These are phyloP conservation scores for Criorhina ranunculi DNA, from an alignment of 2,888 invertebrate genomes.

Conservation along the genomic window DNA sequence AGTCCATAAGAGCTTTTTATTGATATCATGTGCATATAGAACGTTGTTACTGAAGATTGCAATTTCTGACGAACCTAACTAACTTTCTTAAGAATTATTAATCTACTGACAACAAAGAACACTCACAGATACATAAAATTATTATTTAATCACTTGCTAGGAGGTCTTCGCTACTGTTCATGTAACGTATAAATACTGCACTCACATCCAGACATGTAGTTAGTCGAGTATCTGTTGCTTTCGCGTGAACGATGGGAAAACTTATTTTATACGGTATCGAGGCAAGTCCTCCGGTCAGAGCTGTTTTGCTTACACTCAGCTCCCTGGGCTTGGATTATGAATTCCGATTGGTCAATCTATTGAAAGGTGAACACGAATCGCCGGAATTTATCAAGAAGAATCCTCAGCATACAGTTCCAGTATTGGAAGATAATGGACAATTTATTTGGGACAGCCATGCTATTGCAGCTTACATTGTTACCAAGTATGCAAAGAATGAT, in stretches of 20 bases:
- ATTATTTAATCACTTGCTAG: too few relatives aligned
- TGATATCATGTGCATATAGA: too few relatives aligned
- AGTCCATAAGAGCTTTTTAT: too few relatives aligned
- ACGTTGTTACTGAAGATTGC: too few relatives aligned
- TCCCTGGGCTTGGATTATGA: constrained; percentile 80
- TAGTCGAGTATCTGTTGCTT: constrained; percentile 5
- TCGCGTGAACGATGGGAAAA: constrained; percentile 79
- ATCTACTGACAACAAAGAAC: too few relatives aligned
- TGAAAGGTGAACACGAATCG: constrained; percentile 78
- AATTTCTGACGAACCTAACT: too few relatives aligned
- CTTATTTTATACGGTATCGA: constrained; percentile 80
- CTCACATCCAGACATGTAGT: neutral
- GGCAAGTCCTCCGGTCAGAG: constrained; percentile 81
- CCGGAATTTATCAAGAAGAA: constrained; percentile 80
- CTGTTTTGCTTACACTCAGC: constrained; percentile 80
- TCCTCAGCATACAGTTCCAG: constrained; percentile 82
- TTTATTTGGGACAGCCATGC: constrained; percentile 82
- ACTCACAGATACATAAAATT: too few relatives aligned
- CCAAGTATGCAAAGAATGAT: constrained; percentile 76
- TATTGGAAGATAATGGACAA: constrained; percentile 81
- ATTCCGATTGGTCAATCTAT: constrained; percentile 79
- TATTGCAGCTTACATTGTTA: neutral
- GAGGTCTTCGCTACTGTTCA: too few relatives aligned
- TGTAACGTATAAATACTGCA: constrained; percentile 6
- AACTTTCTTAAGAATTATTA: too few relatives aligned